phyloP scores from a whole-genome alignment of 2,113 vertebrate species.

The Carettochelys insculpta region DNA sequence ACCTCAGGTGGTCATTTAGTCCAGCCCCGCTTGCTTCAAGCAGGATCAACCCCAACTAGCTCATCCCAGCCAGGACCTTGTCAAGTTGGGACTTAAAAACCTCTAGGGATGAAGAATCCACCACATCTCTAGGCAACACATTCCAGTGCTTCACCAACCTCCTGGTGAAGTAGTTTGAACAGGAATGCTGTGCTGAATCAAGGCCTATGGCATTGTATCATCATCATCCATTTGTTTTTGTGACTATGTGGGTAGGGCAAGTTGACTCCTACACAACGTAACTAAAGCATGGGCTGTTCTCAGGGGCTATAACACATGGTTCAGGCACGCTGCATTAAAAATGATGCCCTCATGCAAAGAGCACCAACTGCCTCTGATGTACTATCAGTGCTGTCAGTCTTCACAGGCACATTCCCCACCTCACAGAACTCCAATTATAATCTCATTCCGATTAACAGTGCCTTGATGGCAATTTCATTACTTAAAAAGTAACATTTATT shows the following conservation, averaged over 20 bases:
- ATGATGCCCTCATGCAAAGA: neutral
- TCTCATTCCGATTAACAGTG: conserved; percentile 66
- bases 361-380: rapidly evolving
- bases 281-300: rapidly evolving
- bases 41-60: too few relatives aligned
- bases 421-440: conserved; percentile 59
- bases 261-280: rapidly evolving
- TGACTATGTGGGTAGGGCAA: rapidly evolving
- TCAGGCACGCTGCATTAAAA: neutral
- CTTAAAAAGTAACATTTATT: conserved; percentile 79
- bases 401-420: neutral
- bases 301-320: rapidly evolving
- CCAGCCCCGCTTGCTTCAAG: too few relatives aligned
- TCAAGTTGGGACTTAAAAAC: too few relatives aligned
- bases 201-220: neutral
- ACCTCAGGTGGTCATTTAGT: too few relatives aligned
- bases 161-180: too few relatives aligned
- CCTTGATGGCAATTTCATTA: conserved; percentile 74
- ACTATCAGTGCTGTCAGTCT: neutral
- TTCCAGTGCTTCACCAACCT: too few relatives aligned
- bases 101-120: too few relatives aligned
- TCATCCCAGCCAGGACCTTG: too few relatives aligned
- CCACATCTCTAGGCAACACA: too few relatives aligned
- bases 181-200: rapidly evolving
- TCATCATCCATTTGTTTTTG: neutral